phyloP scores from a whole-genome alignment of 1,140 invertebrate species.

The Drosophila kanapiae region DNA sequence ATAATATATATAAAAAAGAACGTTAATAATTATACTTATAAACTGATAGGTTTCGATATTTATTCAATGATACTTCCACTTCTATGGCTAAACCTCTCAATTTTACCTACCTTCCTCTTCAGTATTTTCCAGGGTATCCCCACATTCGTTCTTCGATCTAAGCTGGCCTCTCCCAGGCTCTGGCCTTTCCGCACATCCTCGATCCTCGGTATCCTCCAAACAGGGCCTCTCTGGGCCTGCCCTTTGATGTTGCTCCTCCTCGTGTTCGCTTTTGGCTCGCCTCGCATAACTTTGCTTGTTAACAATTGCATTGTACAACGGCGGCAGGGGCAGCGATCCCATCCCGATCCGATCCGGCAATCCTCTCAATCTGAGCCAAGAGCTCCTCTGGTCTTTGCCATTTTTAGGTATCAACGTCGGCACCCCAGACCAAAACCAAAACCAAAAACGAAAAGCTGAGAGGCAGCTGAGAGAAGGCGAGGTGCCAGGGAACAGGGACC shows the following conservation, averaged over 20 bases:
- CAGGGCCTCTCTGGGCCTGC: constrained; percentile 53
- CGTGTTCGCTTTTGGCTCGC: constrained; percentile 53
- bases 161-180: constrained; percentile 18
- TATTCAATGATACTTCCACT: too few relatives aligned
- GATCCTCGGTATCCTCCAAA: constrained; percentile 49
- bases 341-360: constrained; percentile 33
- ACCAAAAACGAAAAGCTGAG: constrained; percentile 9
- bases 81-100: accelerated
- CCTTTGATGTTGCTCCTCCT: constrained; percentile 75
- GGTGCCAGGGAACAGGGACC: constrained; percentile 1
- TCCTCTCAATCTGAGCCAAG: constrained; percentile 71
- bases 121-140: constrained; percentile 5
- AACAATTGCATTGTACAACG: constrained; percentile 81
- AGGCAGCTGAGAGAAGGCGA: background rate
- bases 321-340: constrained; percentile 14
- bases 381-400: constrained; percentile 67
- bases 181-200: constrained; percentile 32
- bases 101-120: background rate
- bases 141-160: background rate
- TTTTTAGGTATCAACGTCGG: constrained; percentile 76
- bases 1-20: background rate
- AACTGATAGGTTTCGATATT: too few relatives aligned
- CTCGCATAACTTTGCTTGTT: constrained; percentile 83
- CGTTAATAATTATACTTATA: too few relatives aligned
- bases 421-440: constrained; percentile 57